A percentile compares a stretch with the other conserved stretches of the same genome.
phyloP scores from a whole-genome alignment of 2,888 invertebrate genomes.

The Pocota personata region DNA sequence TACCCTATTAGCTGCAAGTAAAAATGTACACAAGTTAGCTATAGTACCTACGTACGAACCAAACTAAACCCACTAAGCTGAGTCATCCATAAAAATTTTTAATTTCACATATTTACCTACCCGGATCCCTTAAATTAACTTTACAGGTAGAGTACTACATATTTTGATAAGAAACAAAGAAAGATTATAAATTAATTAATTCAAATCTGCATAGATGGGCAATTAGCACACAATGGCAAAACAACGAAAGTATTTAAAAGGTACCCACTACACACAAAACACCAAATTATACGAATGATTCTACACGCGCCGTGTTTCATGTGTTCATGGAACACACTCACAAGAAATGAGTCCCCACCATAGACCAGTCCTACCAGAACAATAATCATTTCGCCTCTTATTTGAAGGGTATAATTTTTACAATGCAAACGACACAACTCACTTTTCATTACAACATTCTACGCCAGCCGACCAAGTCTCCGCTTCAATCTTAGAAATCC shows the following conservation, averaged over 20 bases:
- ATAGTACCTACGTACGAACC: too few species aligned
- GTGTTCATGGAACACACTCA: background rate
- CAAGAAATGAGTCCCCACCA: background rate
- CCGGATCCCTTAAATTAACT: background rate
- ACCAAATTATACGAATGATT: background rate
- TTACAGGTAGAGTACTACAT: background rate
- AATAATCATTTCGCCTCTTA: background rate
- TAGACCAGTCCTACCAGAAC: background rate
- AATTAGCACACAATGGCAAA: conserved; percentile 31
- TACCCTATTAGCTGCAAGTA: too few species aligned
- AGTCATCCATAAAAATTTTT: too few species aligned
- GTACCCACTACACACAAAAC: background rate
- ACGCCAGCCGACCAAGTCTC: background rate
- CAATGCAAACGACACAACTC: background rate
- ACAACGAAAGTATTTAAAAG: background rate
- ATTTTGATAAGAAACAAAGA: background rate
- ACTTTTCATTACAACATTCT: background rate
- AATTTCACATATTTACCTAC: background rate
- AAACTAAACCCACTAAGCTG: too few species aligned
- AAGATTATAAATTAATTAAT: conserved; percentile 14
- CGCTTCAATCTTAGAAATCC: conserved; percentile 24
- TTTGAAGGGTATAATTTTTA: background rate
- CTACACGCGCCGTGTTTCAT: background rate
- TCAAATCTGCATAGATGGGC: conserved; percentile 35
- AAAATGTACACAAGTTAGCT: too few species aligned